Evolutionary conservation across 2,888 invertebrate species (phyloP).

Genomic region (Sesia bembeciformis): DNA sequence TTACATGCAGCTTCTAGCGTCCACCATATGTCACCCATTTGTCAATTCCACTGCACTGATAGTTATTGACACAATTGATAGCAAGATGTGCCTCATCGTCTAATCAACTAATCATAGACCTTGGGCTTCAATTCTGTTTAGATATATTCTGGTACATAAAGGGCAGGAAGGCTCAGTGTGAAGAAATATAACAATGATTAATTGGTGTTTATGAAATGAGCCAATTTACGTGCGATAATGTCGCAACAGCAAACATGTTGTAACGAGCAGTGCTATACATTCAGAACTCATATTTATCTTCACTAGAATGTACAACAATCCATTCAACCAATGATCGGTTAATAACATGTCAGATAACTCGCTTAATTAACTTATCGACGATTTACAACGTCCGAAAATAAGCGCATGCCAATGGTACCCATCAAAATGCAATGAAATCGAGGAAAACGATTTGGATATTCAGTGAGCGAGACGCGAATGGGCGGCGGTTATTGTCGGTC

Average conservation of each 20-base stretch:
- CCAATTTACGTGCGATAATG: no score
- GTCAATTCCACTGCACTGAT: slow-evolving; percentile 21
- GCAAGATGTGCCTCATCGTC: slow-evolving; percentile 5
- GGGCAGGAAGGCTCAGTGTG: no score
- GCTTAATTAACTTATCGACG: slow-evolving; percentile 38
- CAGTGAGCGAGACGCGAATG: slow-evolving; percentile 50
- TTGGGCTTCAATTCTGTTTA: background rate
- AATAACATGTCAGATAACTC: slow-evolving; percentile 20
- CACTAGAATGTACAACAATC: background rate
- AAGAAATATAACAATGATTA: no score
- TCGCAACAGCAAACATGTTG: no score
- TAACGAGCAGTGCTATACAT: background rate
- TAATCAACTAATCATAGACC: slow-evolving; percentile 24
- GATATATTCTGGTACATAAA: background rate
- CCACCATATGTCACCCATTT: slow-evolving; percentile 20
- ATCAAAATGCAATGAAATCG: slow-evolving; percentile 48
- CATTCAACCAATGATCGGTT: background rate
- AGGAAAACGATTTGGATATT: slow-evolving; percentile 59
- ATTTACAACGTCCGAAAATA: slow-evolving; percentile 24
- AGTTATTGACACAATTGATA: slow-evolving; percentile 16
- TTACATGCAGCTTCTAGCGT: slow-evolving; percentile 27
- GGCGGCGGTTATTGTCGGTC: slow-evolving; percentile 53
- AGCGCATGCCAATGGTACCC: slow-evolving; percentile 27
- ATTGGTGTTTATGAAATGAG: no score
- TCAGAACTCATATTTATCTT: background rate